A percentile compares a stretch with the other conserved stretches of the same genome.
phyloP scores from a whole-genome alignment of 1,140 invertebrate species.

The Temnothorax curvispinosus region DNA sequence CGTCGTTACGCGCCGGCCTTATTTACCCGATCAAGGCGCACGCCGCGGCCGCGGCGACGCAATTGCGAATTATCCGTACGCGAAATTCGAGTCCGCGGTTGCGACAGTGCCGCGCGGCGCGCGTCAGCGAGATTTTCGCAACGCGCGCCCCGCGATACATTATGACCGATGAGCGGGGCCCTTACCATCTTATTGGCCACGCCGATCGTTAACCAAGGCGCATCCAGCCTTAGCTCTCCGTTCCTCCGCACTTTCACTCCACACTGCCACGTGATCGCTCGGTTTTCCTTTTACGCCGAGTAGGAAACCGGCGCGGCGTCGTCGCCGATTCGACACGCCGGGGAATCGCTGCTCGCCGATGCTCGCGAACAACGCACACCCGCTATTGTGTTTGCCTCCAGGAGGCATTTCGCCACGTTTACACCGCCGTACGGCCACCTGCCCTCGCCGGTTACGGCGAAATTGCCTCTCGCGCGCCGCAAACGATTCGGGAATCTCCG shows the following conservation, averaged over 20 bases:
- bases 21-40: conserved; percentile 14
- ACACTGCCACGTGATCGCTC: conserved; percentile 50
- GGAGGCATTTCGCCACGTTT: conserved; percentile 49
- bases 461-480: conserved; percentile 14
- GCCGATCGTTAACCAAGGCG: conserved; percentile 60
- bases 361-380: conserved; percentile 6
- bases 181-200: conserved; percentile 59
- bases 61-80: conserved; percentile 33
- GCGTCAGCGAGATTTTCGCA: conserved; percentile 55
- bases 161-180: conserved; percentile 42
- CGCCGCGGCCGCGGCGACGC: neutral
- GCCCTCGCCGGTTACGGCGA: conserved; percentile 23
- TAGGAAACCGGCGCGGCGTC: conserved; percentile 18
- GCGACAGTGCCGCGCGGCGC: conserved; percentile 7
- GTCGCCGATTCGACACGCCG: conserved; percentile 28
- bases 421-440: conserved; percentile 26
- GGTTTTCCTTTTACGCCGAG: conserved; percentile 61
- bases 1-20: neutral
- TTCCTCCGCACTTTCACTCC: conserved; percentile 59
- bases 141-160: conserved; percentile 32
- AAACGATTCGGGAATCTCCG: conserved; percentile 40
- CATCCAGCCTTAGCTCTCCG: neutral
- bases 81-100: conserved; percentile 39
- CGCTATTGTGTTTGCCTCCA: conserved; percentile 43
- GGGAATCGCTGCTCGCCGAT: conserved; percentile 10